Evolutionary conservation across 2,113 vertebrate species (phyloP).

Genomic region (Gyps fulvus): DNA sequence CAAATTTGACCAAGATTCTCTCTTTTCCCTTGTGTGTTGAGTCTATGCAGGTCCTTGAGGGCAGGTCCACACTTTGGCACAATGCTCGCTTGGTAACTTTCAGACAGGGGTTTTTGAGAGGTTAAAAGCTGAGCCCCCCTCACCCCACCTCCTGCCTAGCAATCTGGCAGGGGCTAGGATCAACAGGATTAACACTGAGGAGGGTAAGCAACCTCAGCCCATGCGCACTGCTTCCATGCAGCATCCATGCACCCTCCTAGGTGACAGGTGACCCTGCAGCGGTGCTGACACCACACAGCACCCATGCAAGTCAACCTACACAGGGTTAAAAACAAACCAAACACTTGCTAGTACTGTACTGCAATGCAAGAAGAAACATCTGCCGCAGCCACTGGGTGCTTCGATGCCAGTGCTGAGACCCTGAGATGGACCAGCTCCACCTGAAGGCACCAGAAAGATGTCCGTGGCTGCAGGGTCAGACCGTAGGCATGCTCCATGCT

Average conservation of each 20-base stretch:
- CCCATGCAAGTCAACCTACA: accelerated
- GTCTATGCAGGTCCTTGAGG: not conserved
- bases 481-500: accelerated
- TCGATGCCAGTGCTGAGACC: not conserved
- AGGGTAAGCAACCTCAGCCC: accelerated
- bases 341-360: no score
- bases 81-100: accelerated
- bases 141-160: accelerated
- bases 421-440: no score
- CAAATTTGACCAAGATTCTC: not conserved
- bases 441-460: accelerated
- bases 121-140: not conserved
- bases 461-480: accelerated
- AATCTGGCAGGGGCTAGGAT: not conserved
- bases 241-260: not conserved
- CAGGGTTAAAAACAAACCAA: not conserved
- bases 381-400: not conserved
- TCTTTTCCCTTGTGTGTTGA: not conserved
- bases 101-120: not conserved
- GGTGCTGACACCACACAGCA: accelerated
- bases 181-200: not conserved
- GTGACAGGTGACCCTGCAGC: not conserved
- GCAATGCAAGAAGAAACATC: not conserved
- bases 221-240: not conserved
- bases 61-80: not conserved